Base-by-base conservation (phyloP, 2,888 invertebrate genomes). In the Lepidonotus clava region DNA sequence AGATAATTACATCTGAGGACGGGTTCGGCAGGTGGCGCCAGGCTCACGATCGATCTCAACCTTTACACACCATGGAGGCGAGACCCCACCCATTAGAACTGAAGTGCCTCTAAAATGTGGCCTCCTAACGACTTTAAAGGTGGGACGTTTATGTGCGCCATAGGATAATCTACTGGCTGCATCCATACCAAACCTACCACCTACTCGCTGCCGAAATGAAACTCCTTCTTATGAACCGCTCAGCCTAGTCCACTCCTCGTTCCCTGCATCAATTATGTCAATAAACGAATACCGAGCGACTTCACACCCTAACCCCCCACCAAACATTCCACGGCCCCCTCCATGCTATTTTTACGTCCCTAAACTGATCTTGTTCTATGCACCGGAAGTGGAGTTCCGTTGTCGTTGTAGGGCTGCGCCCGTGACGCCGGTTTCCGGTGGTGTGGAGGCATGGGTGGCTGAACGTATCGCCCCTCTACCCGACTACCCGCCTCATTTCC, bases 21-120 rank as follows among this genome's bases (percentile, higher is more conserved):
- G 5, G 53, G 11, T n/a, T 38, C 71, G 24, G 36, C 36, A 36
- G 71, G 71, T 34, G 71, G 71, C 71, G 11, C 56, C 14, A 38
- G 71, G 18, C 36, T 34, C 8, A 5, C 34, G 38, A 38, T 36
- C 71, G 71, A 71, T 71, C 36, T 21, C 71, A 32, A 71, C 71
- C 71, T 71, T 71, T 71, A 71, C 21, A 14, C 71, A 6, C 71
- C 38, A 71, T 71, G 34, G 6, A 71, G 21, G 71, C 34, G 71
- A 24, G 71, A 71, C 11, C 18, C 21, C 34, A 38, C 36, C 71
- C 71, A 71, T 71, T 71, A 71, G 71, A 38, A 34, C 18, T 38
- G 71, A 38, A 38, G 71, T 71, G 71, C 21, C 14, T 34, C 18
- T 71, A 71, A 36, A 38, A 71, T 71, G 71, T 32, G 14, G 71